phyloP scores from a whole-genome alignment of 2,888 invertebrate genomes.

The Parasteatoda lunata region DNA sequence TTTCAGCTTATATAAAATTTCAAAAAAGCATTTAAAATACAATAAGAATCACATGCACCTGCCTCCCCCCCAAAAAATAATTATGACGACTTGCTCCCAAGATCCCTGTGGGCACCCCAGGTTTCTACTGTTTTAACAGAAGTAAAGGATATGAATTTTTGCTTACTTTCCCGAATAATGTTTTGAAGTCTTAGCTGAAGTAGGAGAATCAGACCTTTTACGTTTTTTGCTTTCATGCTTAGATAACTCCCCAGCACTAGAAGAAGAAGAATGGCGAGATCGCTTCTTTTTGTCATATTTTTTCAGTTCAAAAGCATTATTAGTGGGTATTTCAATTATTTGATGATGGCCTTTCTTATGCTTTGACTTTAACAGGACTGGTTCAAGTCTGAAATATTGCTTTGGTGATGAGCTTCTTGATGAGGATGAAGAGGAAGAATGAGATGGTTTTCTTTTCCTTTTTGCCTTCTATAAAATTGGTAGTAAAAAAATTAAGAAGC shows the following conservation, averaged over 20 bases:
- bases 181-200: conserved; percentile 25
- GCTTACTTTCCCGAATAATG: conserved; percentile 30
- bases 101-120: too few species aligned
- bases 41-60: too few species aligned
- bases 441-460: conserved; percentile 10
- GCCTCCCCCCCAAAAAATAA: too few species aligned
- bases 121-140: too few species aligned
- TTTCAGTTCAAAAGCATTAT: conserved; percentile 43
- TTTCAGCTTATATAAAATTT: too few species aligned
- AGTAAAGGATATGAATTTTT: too few species aligned
- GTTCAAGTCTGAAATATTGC: conserved; percentile 57
- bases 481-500: too few species aligned
- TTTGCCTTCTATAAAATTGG: conserved; percentile 32
- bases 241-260: conserved; percentile 19
- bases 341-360: conserved; percentile 26
- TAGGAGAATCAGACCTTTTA: conserved; percentile 29
- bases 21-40: too few species aligned
- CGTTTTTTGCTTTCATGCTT: conserved; percentile 22
- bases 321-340: conserved; percentile 51
- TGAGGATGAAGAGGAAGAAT: conserved; percentile 34
- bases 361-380: conserved; percentile 59
- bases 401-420: conserved; percentile 46
- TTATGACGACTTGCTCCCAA: too few species aligned
- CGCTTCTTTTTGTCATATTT: conserved; percentile 56
- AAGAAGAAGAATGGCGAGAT: conserved; percentile 20